phyloP scores from a whole-genome alignment of 2,888 invertebrate genomes.

The Acanthacorydalis orientalis region DNA sequence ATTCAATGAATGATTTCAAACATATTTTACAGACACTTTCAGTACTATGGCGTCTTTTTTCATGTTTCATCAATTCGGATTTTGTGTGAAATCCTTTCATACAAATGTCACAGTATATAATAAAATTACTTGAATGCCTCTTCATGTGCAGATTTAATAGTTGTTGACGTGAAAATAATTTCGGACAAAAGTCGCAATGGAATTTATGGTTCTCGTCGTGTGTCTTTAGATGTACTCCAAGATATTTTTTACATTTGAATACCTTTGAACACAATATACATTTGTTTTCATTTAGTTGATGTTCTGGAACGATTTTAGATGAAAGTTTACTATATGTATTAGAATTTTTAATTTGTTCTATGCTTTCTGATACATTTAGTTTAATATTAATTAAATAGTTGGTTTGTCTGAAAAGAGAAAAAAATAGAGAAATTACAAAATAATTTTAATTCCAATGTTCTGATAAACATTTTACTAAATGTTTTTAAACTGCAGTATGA shows the following conservation, averaged over 20 bases:
- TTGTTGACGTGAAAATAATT: slow-evolving; percentile 1
- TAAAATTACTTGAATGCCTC: slow-evolving; percentile 1
- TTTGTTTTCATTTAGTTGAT: not conserved
- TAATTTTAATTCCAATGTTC: no score
- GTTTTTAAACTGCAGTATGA: no score
- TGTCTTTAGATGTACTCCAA: not conserved
- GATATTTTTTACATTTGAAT: not conserved
- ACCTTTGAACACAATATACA: slow-evolving; percentile 2
- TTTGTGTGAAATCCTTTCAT: slow-evolving; percentile 4
- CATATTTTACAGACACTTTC: slow-evolving; percentile 25
- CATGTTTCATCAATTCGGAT: not conserved
- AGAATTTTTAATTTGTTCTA: no score
- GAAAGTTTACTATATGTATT: no score
- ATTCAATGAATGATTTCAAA: slow-evolving; percentile 19
- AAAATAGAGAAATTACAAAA: no score
- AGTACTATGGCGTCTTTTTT: not conserved
- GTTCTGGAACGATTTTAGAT: no score
- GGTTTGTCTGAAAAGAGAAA: no score
- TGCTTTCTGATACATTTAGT: no score
- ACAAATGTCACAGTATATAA: slow-evolving; percentile 2
- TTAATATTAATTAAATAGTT: no score
- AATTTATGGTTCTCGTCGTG: not conserved
- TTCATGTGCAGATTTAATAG: not conserved
- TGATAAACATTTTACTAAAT: no score
- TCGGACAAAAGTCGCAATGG: not conserved